Base-by-base conservation (phyloP, 2,113 vertebrate genomes). In the Triplophysa dalaica region DNA sequence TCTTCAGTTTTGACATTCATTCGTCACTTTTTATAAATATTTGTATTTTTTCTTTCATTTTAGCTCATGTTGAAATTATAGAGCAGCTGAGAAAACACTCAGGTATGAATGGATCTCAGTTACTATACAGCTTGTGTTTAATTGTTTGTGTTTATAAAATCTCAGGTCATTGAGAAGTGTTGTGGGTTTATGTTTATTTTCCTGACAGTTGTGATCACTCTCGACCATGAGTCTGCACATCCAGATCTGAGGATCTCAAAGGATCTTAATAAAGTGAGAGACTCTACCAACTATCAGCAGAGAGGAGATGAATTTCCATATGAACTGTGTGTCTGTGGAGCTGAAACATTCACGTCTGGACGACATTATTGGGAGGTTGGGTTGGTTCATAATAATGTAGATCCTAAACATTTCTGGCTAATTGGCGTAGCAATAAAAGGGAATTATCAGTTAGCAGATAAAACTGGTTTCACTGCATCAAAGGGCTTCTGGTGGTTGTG, bases 321-420 rank as follows among this genome's bases (percentile, higher is more conserved):
- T 43, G 9, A 78, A 19, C 86, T 87, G 19, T 89, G 78, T 17
- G 48, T 88, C 66, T 78, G 7, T 63, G 91, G 87, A 84, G 80
- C 33, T 4, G 2, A 58, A 2, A 66, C 16, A 24, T 86, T 89
- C 72, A 61, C 63, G 5, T 61, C 76, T 48, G 88, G 90, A 24
- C 77, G 81, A 19, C 70, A 43, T 79, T 91, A 91, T 81, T 93
- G 91, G 91, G 89, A 90, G 68, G 89, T 91, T 56, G 67, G 13
- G 41, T 4, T 92, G 52, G 0, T 0, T 0, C 0, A 0, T 0
- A 0, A 0, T 1, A 1, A 6, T 0, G 0, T 2, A 14, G 14
- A 0, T 1, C 0, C 24, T 2, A 92, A 91, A 79, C 0, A 0
- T 24, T 90, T 82, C 43, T 92, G 92, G 90, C 81, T 87, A 81